Percentiles rank a stretch among this genome's conserved stretches.
phyloP scores from a whole-genome alignment of 2,113 vertebrate genomes.

The Marcusenius ussheri region DNA sequence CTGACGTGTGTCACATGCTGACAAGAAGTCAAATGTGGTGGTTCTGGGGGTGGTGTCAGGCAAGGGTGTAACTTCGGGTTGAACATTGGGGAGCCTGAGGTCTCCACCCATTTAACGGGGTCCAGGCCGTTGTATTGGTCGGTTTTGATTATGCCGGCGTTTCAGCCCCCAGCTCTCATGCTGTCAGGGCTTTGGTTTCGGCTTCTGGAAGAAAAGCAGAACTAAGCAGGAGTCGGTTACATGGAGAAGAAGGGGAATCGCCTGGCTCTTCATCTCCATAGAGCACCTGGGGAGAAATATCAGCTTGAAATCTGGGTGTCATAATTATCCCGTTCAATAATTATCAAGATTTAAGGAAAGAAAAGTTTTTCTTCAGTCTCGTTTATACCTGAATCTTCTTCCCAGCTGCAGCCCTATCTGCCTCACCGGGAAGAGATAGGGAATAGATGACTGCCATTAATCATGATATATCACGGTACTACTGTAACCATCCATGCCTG shows the following conservation, averaged over 20 bases:
- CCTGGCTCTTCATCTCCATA: neutral
- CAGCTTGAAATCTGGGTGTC: neutral
- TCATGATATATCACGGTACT: conserved; percentile 21
- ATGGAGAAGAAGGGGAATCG: neutral
- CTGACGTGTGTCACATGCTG: neutral
- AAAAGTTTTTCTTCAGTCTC: neutral
- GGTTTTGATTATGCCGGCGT: neutral
- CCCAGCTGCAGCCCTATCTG: neutral
- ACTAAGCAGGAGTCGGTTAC: neutral
- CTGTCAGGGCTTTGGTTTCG: neutral
- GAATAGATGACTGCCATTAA: conserved; percentile 6
- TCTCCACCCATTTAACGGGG: neutral
- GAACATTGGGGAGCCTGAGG: neutral
- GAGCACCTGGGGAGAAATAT: neutral
- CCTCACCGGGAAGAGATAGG: neutral
- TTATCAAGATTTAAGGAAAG: neutral
- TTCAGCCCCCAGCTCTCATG: neutral
- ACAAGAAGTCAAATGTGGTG: neutral
- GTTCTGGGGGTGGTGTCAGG: neutral
- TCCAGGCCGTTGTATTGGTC: neutral
- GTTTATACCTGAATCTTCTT: neutral
- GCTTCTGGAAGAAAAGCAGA: neutral
- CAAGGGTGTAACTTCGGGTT: neutral
- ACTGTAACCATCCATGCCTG: conserved; percentile 33
- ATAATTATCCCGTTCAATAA: neutral